A percentile compares a stretch with the other conserved stretches of the same genome.
These are phyloP conservation scores for Uria lomvia DNA, from an alignment of 2,113 vertebrate genomes.

Conservation along the genomic window DNA sequence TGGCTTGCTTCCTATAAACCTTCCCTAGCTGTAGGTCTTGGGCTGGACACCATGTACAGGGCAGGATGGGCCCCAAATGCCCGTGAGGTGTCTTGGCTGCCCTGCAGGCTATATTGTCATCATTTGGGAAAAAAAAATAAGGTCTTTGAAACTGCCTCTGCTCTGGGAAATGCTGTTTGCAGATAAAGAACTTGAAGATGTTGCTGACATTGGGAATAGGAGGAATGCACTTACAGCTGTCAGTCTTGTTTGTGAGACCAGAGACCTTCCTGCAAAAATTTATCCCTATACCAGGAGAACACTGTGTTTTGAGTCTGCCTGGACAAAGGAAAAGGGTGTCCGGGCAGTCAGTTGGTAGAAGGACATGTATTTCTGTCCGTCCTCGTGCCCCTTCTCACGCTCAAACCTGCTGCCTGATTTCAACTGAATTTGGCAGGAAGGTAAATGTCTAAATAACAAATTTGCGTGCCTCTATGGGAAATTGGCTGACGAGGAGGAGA, in stretches of 20 bases:
- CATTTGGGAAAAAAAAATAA: not conserved
- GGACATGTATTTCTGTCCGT: not conserved
- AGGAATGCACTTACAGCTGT: not conserved
- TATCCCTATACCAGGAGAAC: not conserved
- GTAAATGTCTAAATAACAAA: not conserved
- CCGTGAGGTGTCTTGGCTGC: not conserved
- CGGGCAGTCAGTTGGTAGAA: rapidly evolving
- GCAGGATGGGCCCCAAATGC: not conserved
- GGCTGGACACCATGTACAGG: not conserved
- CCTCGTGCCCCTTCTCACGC: not conserved
- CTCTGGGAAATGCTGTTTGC: not conserved
- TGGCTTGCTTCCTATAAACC: not conserved
- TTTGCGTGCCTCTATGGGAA: not conserved
- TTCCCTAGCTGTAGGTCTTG: not conserved
- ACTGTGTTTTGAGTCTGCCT: not conserved
- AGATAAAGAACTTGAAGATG: not conserved
- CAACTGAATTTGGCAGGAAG: not conserved
- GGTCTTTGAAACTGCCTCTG: not conserved
- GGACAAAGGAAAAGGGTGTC: not conserved
- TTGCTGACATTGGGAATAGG: not conserved
- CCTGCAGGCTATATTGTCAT: not conserved
- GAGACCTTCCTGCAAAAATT: not conserved
- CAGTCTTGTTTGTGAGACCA: not conserved
- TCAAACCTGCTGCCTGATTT: not conserved
- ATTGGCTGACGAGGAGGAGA: not conserved